Conservation (phyloP, 2,113 vertebrate species). For the Austrofundulus limnaeus region DNA sequence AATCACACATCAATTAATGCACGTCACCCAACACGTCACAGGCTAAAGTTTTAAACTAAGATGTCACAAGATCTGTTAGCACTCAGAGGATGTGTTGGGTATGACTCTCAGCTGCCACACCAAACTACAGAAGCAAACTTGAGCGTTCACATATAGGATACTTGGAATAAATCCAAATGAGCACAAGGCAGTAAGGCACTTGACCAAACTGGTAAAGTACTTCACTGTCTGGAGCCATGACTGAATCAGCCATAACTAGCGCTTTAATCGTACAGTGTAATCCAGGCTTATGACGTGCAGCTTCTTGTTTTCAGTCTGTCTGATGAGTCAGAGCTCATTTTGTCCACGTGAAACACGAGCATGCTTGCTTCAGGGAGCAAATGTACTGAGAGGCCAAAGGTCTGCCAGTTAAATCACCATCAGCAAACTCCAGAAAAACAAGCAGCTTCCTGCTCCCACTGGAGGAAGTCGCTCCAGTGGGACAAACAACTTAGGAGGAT, state of each 20-base stretch:
- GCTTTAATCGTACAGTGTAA: not conserved
- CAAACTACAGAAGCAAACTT: not conserved
- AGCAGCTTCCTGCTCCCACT: not conserved
- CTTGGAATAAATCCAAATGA: not conserved
- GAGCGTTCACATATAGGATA: not conserved
- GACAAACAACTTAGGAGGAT: not conserved
- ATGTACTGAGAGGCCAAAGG: slow-evolving; percentile 24
- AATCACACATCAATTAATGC: too few relatives aligned
- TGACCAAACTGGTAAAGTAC: not conserved
- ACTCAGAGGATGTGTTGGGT: too few relatives aligned
- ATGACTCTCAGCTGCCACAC: too few relatives aligned
- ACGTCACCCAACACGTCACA: not conserved
- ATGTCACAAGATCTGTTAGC: too few relatives aligned
- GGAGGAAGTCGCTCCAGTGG: not conserved
- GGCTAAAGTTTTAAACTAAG: too few relatives aligned
- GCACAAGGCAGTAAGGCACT: not conserved
- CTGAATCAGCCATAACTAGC: slow-evolving; percentile 5
- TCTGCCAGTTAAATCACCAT: slow-evolving; percentile 10
- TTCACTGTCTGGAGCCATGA: not conserved
- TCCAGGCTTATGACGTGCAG: slow-evolving; percentile 20
- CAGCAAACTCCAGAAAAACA: slow-evolving; percentile 8
- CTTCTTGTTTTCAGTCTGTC: slow-evolving; percentile 21
- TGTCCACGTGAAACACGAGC: slow-evolving; percentile 30
- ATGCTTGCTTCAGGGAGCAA: slow-evolving; percentile 8
- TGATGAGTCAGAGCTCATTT: slow-evolving; percentile 53